phyloP scores from a whole-genome alignment of 2,797 vertebrate species.

The Mycteria americana region DNA sequence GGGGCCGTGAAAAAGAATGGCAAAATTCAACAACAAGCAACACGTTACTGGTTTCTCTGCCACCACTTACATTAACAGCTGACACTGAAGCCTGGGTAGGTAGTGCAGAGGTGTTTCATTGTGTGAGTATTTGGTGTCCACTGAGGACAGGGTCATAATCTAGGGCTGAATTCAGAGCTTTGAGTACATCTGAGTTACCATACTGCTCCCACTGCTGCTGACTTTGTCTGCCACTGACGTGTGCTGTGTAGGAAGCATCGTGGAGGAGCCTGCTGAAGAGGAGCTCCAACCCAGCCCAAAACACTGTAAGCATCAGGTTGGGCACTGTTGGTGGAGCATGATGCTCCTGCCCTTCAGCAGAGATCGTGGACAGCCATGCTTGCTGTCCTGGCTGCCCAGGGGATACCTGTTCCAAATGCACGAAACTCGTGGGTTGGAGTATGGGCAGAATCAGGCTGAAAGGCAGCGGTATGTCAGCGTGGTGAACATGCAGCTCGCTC shows the following conservation, averaged over 20 bases:
- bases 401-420: not conserved
- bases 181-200: not conserved
- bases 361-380: fast-evolving
- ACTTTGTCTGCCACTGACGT: not conserved
- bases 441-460: fast-evolving
- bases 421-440: not conserved
- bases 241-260: not conserved
- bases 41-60: not conserved
- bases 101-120: not conserved
- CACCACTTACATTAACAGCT: not conserved
- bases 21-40: not conserved
- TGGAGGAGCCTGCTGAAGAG: fast-evolving
- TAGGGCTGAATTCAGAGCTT: not conserved
- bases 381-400: fast-evolving
- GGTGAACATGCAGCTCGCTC: not conserved
- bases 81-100: not conserved
- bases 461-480: fast-evolving
- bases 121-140: not conserved
- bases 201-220: not conserved
- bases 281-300: not conserved
- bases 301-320: not conserved
- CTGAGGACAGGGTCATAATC: not conserved
- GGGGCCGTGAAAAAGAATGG: not conserved
- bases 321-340: not conserved
- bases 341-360: not conserved